A percentile compares a stretch with the other conserved stretches of the same genome.
Conservation (phyloP, 2,797 vertebrate species). For the Acrossocheilus fasciatus region DNA sequence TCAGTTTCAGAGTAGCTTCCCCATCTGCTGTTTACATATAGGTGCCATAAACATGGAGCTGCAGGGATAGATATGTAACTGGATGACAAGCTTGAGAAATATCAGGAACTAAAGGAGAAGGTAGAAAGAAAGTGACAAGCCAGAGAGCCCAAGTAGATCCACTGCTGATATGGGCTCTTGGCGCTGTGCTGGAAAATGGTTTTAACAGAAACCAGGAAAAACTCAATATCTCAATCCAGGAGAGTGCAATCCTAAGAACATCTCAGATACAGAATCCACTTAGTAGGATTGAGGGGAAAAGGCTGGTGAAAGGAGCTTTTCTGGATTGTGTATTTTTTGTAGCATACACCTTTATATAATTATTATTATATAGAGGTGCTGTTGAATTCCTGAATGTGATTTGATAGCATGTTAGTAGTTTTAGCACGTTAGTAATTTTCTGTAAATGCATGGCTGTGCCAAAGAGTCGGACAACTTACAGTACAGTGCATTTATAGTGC, state of each 20-base stretch:
- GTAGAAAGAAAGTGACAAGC: conserved; percentile 15
- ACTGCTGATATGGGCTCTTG: conserved; percentile 28
- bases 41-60: not conserved
- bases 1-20: not conserved
- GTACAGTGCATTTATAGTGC: not conserved
- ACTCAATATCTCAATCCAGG: conserved; percentile 29
- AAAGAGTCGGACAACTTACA: not conserved
- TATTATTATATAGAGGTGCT: not conserved
- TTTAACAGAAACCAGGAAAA: conserved; percentile 32
- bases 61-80: not conserved
- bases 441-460: not conserved
- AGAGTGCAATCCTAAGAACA: conserved; percentile 20
- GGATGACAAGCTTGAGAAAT: conserved; percentile 20
- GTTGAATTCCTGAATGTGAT: not conserved
- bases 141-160: conserved; percentile 17
- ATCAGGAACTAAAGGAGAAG: conserved; percentile 10
- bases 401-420: not conserved
- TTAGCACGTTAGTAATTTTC: not conserved
- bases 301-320: not conserved
- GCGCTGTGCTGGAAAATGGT: conserved; percentile 15
- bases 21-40: not conserved
- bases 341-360: not conserved
- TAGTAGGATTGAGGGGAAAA: not conserved
- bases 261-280: conserved; percentile 23
- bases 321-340: not conserved